Base-by-base conservation (phyloP, 2,797 vertebrate genomes). In the Argya squamiceps region DNA sequence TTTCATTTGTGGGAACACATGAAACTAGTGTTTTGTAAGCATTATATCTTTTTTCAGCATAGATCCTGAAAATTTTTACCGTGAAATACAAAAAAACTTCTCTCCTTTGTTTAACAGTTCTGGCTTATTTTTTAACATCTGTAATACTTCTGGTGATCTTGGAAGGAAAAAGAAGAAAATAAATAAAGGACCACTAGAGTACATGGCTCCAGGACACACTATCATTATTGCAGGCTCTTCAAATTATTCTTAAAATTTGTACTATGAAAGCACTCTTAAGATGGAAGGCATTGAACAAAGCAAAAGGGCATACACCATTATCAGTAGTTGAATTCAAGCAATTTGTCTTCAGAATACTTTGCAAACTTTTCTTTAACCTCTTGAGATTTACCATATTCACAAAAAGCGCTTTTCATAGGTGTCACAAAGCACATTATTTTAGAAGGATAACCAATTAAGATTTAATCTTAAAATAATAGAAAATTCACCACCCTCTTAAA, bases 301-400 rank as follows among this genome's bases (percentile, higher is more conserved):
- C 75, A 85, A 64, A 94, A 93, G 53, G 64, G 39, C 68, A 60
- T 34, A 70, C 36, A 49, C 68, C 60, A 55, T 89, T 89, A 93
- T 84, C 90, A 70, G 76, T 12, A 81, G 78, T 9, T 86, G 74
- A 96, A 96, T 89, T 94, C 71, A 91, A 95, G 92, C 37, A 89
- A 91, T 96, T 89, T 95, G 88, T 91, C 81, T 96, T 92, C 84
- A 74, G 92, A 93, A 88, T 93, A 98, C 97, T 95, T 98, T 36
- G 91, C 86, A 75, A 97, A 96, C 94, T 76, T 98, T 90, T 84
- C 78, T 63, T 95, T 94, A 62, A 67, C 83, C 68, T 77, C 62
- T 32, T 50, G 62, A 95, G 71, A 93, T 87, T 80, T 64, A 87
- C 81, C 56, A 58, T 46, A 80, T 56, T 74, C 86, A 83, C 32